Percentiles rank a stretch among this genome's conserved stretches.
Conservation (phyloP, 2,113 vertebrate genomes). For the Nanger granti region DNA sequence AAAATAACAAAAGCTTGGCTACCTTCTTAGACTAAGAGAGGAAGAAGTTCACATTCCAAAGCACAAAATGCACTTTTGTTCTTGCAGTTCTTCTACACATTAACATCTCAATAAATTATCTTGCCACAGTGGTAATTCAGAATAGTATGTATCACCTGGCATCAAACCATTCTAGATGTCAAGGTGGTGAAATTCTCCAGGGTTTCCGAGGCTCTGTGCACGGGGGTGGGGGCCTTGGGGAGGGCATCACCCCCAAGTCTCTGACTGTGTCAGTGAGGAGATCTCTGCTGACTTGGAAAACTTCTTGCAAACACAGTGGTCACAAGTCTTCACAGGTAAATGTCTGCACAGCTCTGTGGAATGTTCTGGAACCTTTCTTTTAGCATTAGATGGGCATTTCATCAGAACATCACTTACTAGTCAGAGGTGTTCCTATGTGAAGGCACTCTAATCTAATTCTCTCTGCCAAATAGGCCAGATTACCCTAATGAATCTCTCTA, state of each 20-base stretch:
- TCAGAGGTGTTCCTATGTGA: constrained; percentile 67
- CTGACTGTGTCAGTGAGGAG: not conserved
- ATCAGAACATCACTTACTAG: constrained; percentile 59
- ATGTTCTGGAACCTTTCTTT: constrained; percentile 51
- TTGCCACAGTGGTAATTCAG: not conserved
- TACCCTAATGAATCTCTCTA: constrained; percentile 68
- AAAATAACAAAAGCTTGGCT: not conserved
- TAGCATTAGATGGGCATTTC: constrained; percentile 72
- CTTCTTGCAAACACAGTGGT: not conserved
- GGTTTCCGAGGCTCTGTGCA: not conserved
- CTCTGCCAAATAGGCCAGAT: constrained; percentile 46
- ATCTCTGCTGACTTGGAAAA: not conserved
- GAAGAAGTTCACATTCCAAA: not conserved
- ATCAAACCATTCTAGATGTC: not conserved
- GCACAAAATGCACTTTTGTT: not conserved
- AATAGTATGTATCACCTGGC: not conserved
- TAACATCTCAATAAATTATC: not conserved
- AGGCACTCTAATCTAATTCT: constrained; percentile 67
- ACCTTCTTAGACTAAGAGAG: not conserved
- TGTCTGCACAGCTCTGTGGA: constrained; percentile 36
- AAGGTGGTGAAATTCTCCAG: not conserved
- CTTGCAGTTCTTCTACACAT: not conserved
- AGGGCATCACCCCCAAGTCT: not conserved
- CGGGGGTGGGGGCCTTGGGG: fast-evolving
- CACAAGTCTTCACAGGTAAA: not conserved